Conservation (phyloP, 2,797 vertebrate species). For the Caiman crocodilus region DNA sequence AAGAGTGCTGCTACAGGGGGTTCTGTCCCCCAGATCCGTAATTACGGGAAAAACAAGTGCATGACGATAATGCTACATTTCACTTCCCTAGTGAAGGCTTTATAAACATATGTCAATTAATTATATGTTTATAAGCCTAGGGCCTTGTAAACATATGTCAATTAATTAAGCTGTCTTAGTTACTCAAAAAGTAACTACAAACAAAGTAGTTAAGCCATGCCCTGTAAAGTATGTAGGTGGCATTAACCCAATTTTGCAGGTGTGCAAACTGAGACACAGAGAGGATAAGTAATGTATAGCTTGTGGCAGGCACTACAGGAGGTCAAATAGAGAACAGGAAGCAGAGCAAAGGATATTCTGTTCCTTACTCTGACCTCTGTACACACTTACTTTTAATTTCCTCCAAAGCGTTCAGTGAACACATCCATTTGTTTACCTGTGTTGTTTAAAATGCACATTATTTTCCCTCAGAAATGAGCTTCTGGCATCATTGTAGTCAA, state of each 20-base stretch:
- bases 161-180: conserved; percentile 7
- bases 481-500: not conserved
- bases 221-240: not conserved
- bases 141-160: not conserved
- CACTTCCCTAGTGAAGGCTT: not conserved
- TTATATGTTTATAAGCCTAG: not conserved
- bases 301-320: not conserved
- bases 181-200: not conserved
- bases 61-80: not conserved
- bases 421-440: not conserved
- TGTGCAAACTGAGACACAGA: conserved; percentile 23
- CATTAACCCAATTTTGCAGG: not conserved
- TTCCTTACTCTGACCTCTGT: not conserved
- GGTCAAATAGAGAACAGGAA: not conserved
- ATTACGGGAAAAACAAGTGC: conserved; percentile 11
- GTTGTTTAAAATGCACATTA: not conserved
- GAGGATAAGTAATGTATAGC: not conserved
- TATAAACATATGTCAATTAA: not conserved
- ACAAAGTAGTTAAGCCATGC: conserved; percentile 9
- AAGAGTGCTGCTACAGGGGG: conserved; percentile 37
- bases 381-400: not conserved
- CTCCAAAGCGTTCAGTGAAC: conserved; percentile 14
- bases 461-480: not conserved
- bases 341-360: not conserved
- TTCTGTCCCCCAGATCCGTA: not conserved